Conservation (phyloP, 2,797 vertebrate species). For the Molothrus aeneus region DNA sequence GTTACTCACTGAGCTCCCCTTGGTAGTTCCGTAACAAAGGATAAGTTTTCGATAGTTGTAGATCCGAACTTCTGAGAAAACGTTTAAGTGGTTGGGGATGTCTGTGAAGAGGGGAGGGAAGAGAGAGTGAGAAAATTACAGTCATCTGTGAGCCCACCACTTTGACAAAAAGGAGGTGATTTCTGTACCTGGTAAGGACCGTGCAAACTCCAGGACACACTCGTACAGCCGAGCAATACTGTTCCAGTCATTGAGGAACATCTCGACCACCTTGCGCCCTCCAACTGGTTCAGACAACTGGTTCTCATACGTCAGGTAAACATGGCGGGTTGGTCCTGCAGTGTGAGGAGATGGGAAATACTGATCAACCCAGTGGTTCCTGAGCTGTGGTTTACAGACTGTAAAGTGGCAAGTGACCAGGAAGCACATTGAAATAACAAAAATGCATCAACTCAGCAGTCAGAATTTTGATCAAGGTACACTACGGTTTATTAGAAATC, state of each 20-base stretch:
- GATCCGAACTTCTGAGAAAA: constrained; percentile 96
- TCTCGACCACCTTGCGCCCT: constrained; percentile 96
- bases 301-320: constrained; percentile 97
- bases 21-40: constrained; percentile 94
- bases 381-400: background rate
- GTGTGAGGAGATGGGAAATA: background rate
- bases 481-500: background rate
- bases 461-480: background rate
- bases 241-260: constrained; percentile 98
- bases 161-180: background rate
- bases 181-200: constrained; percentile 86
- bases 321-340: constrained; percentile 91
- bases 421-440: background rate
- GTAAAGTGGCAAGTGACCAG: background rate
- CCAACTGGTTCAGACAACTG: constrained; percentile 96
- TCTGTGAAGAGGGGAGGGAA: constrained; percentile 76
- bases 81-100: constrained; percentile 91
- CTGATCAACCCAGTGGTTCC: background rate
- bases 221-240: constrained; percentile 95
- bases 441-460: background rate
- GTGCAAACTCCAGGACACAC: constrained; percentile 94
- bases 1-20: constrained; percentile 92
- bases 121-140: background rate
- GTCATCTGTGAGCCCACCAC: background rate
- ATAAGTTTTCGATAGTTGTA: constrained; percentile 98